Evolutionary conservation across 2,113 vertebrate genomes (phyloP), one percentile per base, ranked within the genome.

Genomic region (Gnathonemus longibarbis): DNA sequence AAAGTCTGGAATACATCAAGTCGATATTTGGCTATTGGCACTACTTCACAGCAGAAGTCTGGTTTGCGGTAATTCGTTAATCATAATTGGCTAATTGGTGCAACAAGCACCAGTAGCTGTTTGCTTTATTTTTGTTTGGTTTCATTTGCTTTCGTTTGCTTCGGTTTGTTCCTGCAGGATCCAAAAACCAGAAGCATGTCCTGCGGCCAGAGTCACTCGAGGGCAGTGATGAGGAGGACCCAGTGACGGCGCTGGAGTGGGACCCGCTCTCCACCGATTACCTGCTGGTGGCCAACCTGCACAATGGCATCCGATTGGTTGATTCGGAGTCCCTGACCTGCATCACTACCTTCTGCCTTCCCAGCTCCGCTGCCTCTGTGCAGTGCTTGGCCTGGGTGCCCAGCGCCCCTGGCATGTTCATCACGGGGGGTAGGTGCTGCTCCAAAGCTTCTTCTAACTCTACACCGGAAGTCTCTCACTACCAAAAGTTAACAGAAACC

Each of bases 381-480:
- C 98, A 98, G 87, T 99, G 98, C 91, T 94, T 99, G 92, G 98
- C 98, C 89, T 99, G 98, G 98, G 97, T 99, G 50, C 97, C 96
- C 48, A 97, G 97, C 83, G 98, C 98, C n/a, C 98, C 98, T 1
- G 98, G 98, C 93, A 99, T 99, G 97, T 99, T 99, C 94, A 94
- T 99, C 92, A 99, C 98, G 2, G 98, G 98, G 95, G 98, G 97
- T 97, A 83, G 62, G 92, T 31, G 13, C 49, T 27, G 31, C n/a
- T 19, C 56, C 24, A 10, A 50, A 11, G 48, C 11, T 31, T 31
- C 62, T 70, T 27, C n/a, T 70, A 70, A 70, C 62, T 7, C 39
- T 6, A 10, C 21, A 27, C 24, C 4, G 0, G 1, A 1, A 84
- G 83, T 48, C 83, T 24, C 17, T 83, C 77, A 83, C 77, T 45